Evolutionary conservation across 2,888 invertebrate genomes (phyloP).

Genomic region (Oligia strigilis): DNA sequence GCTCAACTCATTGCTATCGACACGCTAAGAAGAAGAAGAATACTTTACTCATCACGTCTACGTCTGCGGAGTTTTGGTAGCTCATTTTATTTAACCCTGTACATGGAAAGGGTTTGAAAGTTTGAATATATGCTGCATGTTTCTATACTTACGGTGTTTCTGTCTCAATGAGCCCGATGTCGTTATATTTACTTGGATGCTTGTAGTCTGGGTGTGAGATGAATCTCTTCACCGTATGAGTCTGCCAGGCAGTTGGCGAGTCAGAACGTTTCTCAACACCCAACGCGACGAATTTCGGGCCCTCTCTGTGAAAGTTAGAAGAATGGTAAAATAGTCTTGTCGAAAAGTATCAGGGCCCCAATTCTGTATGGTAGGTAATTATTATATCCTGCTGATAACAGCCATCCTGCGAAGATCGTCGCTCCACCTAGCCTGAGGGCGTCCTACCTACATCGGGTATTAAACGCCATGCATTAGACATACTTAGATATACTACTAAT

Average conservation of each 20-base stretch:
- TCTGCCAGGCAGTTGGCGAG: conserved; percentile 15
- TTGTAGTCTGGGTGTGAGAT: conserved; percentile 68
- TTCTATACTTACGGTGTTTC: conserved; percentile 65
- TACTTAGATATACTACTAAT: too few relatives aligned
- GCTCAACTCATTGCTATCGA: too few relatives aligned
- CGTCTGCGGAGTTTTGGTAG: too few relatives aligned
- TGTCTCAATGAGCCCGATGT: conserved; percentile 72
- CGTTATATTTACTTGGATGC: conserved; percentile 66
- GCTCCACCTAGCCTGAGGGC: too few relatives aligned
- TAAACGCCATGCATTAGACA: too few relatives aligned
- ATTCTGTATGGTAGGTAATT: too few relatives aligned
- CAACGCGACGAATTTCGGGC: conserved; percentile 39
- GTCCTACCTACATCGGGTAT: too few relatives aligned
- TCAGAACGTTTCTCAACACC: conserved; percentile 27
- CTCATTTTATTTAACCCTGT: not conserved
- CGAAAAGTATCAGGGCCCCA: not conserved
- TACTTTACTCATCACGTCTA: too few relatives aligned
- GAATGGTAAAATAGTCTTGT: not conserved
- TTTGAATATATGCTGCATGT: not conserved
- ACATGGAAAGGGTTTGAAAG: not conserved
- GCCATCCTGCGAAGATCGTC: too few relatives aligned
- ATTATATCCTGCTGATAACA: too few relatives aligned
- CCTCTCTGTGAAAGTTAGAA: not conserved
- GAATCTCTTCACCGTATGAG: conserved; percentile 34
- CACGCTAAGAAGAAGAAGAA: too few relatives aligned